Conservation (phyloP, 2,113 vertebrate species). For the Corythaixoides concolor region DNA sequence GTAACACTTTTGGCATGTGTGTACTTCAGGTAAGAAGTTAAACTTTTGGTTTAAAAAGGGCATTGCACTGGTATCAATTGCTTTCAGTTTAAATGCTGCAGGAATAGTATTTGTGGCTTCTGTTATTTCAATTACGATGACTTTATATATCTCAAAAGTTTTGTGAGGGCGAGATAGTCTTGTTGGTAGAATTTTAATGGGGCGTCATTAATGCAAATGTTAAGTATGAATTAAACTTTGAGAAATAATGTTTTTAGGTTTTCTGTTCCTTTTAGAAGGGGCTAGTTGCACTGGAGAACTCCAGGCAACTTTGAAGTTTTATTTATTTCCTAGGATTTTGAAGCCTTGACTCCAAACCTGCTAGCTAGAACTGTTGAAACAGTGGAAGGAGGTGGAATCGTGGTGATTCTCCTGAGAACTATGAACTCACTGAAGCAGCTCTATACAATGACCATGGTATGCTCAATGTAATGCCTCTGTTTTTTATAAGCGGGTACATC, state of each 20-base stretch:
- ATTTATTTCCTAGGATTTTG: conserved; percentile 84
- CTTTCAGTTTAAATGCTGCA: not conserved
- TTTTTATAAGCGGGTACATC: fast-evolving
- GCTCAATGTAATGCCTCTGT: fast-evolving
- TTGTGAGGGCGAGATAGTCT: not conserved
- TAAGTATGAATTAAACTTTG: not conserved
- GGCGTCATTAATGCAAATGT: not conserved
- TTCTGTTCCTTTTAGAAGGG: not conserved
- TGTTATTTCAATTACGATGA: not conserved
- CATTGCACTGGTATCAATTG: fast-evolving
- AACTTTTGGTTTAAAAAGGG: not conserved
- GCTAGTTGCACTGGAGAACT: not conserved
- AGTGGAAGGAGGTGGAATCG: conserved; percentile 92
- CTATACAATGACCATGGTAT: conserved; percentile 96
- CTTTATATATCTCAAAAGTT: fast-evolving
- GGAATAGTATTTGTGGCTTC: not conserved
- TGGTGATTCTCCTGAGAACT: conserved; percentile 90
- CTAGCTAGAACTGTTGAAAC: conserved; percentile 94
- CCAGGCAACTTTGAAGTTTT: not conserved
- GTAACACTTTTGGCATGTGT: conserved; percentile 97
- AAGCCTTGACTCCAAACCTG: conserved; percentile 94
- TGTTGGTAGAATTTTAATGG: not conserved
- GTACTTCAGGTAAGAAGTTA: conserved; percentile 85
- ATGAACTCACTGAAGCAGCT: conserved; percentile 96
- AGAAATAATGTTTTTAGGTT: not conserved